Conservation (phyloP, 1,140 invertebrate species). For the Hyles euphorbiae region DNA sequence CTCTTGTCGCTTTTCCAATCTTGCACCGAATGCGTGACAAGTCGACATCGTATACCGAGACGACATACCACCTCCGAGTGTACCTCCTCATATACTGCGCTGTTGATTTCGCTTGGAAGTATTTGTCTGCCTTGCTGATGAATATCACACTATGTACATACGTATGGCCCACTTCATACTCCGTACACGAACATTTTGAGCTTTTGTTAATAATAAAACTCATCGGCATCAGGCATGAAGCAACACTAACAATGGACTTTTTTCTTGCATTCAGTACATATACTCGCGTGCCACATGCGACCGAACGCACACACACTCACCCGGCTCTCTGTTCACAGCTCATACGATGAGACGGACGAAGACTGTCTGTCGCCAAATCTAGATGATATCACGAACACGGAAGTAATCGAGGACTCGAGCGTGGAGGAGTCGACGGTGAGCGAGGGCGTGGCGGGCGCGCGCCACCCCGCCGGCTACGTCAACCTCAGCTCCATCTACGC, state of each 20-base stretch:
- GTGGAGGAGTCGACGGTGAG: constrained; percentile 61
- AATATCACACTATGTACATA: constrained; percentile 59
- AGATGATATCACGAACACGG: constrained; percentile 76
- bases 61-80: not conserved
- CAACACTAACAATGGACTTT: constrained; percentile 58
- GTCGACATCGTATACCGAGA: not conserved
- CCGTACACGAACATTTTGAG: constrained; percentile 26
- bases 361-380: constrained; percentile 79
- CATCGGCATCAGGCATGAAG: constrained; percentile 59
- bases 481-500: constrained; percentile 72
- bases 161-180: constrained; percentile 18
- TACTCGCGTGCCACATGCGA: constrained; percentile 1
- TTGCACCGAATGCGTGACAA: constrained; percentile 26
- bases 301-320: constrained; percentile 2
- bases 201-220: constrained; percentile 63
- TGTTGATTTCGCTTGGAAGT: constrained; percentile 34
- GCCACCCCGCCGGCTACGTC: constrained; percentile 44
- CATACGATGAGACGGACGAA: constrained; percentile 80
- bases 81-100: constrained; percentile 7
- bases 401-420: constrained; percentile 69
- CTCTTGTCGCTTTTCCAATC: constrained; percentile 38
- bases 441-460: constrained; percentile 23
- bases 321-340: constrained; percentile 62
- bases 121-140: constrained; percentile 73
- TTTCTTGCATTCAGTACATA: constrained; percentile 73